Conservation (phyloP, 2,113 vertebrate species). For the Bothrops jararaca region DNA sequence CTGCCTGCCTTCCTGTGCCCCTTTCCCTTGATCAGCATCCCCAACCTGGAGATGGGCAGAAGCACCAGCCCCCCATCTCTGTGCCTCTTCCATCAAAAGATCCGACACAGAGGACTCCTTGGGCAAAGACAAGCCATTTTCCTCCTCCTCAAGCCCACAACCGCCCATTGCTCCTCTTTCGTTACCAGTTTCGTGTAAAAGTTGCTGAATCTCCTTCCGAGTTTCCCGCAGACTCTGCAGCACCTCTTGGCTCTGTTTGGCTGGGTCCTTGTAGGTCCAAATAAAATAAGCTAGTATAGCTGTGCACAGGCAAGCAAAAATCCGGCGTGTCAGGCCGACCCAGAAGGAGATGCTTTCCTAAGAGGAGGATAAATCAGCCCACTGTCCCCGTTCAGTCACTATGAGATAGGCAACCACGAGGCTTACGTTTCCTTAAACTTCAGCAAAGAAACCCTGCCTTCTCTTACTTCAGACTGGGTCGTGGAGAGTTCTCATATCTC, state of each 20-base stretch:
- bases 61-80: neutral
- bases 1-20: neutral
- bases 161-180: neutral
- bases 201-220: slow-evolving; percentile 1
- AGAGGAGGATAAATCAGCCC: neutral
- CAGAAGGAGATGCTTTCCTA: slow-evolving; percentile 27
- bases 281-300: neutral
- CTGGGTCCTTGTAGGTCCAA: slow-evolving; percentile 24
- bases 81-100: too few relatives aligned
- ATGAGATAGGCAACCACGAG: neutral
- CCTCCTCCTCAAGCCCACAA: neutral
- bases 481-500: neutral
- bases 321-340: neutral
- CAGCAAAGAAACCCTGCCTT: neutral
- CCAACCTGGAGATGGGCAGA: neutral
- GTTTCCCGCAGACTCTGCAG: slow-evolving; percentile 13
- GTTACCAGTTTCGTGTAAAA: slow-evolving; percentile 21
- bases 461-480: neutral
- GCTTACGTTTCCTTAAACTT: neutral
- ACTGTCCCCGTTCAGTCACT: neutral
- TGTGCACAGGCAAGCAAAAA: neutral
- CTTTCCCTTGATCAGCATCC: neutral
- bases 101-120: neutral
- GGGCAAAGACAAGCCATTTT: neutral
- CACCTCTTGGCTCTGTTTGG: slow-evolving; percentile 15